Conservation (phyloP, 1,140 invertebrate genomes). For the Periplaneta americana region DNA sequence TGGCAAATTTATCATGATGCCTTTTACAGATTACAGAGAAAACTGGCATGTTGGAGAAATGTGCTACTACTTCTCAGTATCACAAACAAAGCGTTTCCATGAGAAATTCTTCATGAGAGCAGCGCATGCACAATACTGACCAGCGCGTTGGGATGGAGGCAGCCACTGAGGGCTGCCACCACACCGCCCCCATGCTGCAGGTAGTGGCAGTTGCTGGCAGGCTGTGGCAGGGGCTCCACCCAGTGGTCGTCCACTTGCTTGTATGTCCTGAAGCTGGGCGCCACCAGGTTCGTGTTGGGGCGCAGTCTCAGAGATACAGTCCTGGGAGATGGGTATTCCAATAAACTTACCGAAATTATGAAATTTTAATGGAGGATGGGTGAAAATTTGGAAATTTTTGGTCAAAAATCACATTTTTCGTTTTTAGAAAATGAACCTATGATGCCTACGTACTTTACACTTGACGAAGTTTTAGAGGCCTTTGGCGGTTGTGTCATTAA, state of each 20-base stretch:
- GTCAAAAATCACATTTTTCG: too few relatives aligned
- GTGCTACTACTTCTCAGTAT: constrained; percentile 6
- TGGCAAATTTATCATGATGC: too few relatives aligned
- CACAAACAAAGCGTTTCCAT: constrained; percentile 4
- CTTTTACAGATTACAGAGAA: too few relatives aligned
- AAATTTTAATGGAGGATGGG: too few relatives aligned
- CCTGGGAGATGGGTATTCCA: background rate
- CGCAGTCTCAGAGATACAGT: constrained; percentile 27
- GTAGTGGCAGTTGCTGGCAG: constrained; percentile 41
- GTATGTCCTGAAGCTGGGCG: constrained; percentile 41
- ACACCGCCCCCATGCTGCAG: constrained; percentile 37
- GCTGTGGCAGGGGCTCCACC: constrained; percentile 28
- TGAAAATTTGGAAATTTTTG: too few relatives aligned
- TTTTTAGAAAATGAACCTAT: too few relatives aligned
- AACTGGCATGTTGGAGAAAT: background rate
- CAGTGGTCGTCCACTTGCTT: constrained; percentile 30
- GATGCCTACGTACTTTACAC: too few relatives aligned
- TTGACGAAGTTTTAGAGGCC: too few relatives aligned
- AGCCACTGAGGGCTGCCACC: constrained; percentile 47
- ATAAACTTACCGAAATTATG: too few relatives aligned
- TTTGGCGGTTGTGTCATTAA: too few relatives aligned
- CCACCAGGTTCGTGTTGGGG: constrained; percentile 41
- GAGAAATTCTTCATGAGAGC: constrained; percentile 9
- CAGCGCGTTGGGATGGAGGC: constrained; percentile 31
- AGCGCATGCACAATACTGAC: constrained; percentile 35